These are phyloP conservation scores for Geotria australis DNA, from an alignment of 2,797 vertebrate species.

Conservation along the genomic window DNA sequence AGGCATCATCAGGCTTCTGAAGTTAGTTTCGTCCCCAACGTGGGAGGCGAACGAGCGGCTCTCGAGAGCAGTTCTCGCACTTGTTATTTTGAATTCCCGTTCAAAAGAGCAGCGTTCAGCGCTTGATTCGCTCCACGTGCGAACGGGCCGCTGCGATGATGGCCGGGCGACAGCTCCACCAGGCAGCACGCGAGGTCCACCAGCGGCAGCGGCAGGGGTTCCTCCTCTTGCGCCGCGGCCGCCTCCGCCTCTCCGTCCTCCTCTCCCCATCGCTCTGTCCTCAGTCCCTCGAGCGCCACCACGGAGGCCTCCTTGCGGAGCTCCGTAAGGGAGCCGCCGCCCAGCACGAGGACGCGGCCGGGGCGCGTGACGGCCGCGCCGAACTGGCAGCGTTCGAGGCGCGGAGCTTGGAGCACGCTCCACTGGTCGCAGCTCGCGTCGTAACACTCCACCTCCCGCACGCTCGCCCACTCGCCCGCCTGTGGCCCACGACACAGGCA, in stretches of 20 bases:
- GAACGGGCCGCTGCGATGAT: too few relatives aligned
- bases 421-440: constrained; percentile 8
- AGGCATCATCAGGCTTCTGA: too few relatives aligned
- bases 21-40: too few relatives aligned
- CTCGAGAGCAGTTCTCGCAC: too few relatives aligned
- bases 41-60: too few relatives aligned
- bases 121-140: too few relatives aligned
- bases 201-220: constrained; percentile 6
- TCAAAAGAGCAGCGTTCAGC: too few relatives aligned
- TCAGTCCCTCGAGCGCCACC: constrained; percentile 2
- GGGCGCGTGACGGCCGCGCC: constrained; percentile 1
- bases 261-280: too few relatives aligned
- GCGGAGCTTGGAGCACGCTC: constrained; percentile 3
- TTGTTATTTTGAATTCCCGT: too few relatives aligned
- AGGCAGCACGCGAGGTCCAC: constrained; percentile 7
- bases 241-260: constrained; percentile 2
- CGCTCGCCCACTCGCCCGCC: constrained; percentile 5
- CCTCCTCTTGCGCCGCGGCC: constrained; percentile 4
- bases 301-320: constrained; percentile 6
- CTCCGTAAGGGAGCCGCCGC: constrained; percentile 4
- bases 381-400: constrained; percentile 8
- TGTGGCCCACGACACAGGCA: not conserved
- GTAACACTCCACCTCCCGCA: constrained; percentile 8
- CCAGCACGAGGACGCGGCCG: constrained; percentile 3
- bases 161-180: constrained; percentile 2